Evolutionary conservation across 2,888 invertebrate species (phyloP).

Genomic region (Scaptomyza flava): DNA sequence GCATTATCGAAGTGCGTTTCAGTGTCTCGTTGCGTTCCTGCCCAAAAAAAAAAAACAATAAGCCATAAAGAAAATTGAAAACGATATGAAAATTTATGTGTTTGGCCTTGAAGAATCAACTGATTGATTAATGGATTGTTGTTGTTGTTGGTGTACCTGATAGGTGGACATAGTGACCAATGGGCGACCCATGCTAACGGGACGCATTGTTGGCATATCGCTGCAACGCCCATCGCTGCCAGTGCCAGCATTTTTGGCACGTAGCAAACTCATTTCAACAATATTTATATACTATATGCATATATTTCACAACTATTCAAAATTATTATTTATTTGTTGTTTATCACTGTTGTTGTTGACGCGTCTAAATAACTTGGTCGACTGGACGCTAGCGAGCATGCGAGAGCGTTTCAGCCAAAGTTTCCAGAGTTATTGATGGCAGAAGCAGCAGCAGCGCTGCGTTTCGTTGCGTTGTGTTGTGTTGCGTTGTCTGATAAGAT

Average conservation of each 20-base stretch:
- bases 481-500: conserved; percentile 56
- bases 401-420: conserved; percentile 9
- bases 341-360: conserved; percentile 37
- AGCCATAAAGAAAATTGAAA: conserved; percentile 6
- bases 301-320: neutral
- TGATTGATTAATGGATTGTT: conserved; percentile 1
- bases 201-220: conserved; percentile 71
- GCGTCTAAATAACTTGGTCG: conserved; percentile 21
- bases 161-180: conserved; percentile 72
- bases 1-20: conserved; percentile 82
- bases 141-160: conserved; percentile 43
- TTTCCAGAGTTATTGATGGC: conserved; percentile 10
- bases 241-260: conserved; percentile 43
- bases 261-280: conserved; percentile 64
- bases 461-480: neutral
- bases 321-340: neutral
- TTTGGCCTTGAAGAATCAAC: conserved; percentile 1
- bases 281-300: neutral
- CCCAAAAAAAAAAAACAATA: conserved; percentile 3
- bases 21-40: conserved; percentile 83
- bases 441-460: neutral
- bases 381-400: conserved; percentile 42
- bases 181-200: conserved; percentile 66
- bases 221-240: conserved; percentile 35
- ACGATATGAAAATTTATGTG: neutral